Evolutionary conservation across 2,113 vertebrate species (phyloP).

Genomic region (Mustelus asterias): DNA sequence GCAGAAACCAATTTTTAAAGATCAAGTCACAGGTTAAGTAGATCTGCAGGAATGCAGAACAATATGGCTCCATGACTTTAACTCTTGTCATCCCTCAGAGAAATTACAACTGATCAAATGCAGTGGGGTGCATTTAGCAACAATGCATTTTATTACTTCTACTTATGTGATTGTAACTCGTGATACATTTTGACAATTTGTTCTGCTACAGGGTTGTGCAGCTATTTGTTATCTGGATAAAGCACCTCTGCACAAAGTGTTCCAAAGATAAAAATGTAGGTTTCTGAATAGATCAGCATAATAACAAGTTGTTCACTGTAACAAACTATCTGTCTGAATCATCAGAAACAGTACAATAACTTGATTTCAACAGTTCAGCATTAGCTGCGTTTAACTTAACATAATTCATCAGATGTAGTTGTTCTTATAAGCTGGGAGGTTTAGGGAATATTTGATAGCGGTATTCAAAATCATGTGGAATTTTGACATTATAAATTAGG

Average conservation of each 20-base stretch:
- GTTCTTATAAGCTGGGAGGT: neutral
- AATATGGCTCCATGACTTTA: neutral
- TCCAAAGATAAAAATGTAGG: neutral
- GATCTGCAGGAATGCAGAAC: neutral
- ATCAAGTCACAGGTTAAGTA: neutral
- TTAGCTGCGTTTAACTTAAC: neutral
- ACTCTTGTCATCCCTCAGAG: neutral
- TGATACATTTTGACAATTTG: neutral
- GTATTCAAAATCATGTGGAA: neutral
- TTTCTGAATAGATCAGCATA: neutral
- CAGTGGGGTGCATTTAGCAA: neutral
- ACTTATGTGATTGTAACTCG: neutral
- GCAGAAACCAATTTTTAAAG: neutral
- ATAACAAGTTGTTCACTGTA: neutral
- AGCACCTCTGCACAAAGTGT: neutral
- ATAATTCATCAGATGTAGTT: neutral
- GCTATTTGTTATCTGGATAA: neutral
- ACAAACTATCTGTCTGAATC: neutral
- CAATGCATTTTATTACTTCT: neutral
- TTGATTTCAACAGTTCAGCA: neutral
- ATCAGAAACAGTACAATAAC: neutral
- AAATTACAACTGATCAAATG: neutral
- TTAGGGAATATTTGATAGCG: neutral
- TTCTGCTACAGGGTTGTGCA: neutral
- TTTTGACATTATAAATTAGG: neutral